Evolutionary conservation across 2,888 invertebrate species (phyloP).

Genomic region (Nebria salina): DNA sequence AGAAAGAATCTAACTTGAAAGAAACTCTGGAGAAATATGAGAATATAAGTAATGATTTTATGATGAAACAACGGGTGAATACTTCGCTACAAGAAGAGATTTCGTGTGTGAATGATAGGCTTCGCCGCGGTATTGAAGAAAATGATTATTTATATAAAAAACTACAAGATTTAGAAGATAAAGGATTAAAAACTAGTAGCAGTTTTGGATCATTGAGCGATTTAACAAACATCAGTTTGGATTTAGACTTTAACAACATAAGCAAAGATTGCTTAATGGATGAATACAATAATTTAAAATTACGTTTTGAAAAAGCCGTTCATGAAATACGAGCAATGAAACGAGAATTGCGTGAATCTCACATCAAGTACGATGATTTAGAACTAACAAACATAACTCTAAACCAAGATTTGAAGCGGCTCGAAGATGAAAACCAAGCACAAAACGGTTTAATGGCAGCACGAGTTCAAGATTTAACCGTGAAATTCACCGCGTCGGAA

Average conservation of each 20-base stretch:
- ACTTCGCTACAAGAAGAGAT: conserved; percentile 75
- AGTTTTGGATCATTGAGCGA: conserved; percentile 83
- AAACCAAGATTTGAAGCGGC: conserved; percentile 74
- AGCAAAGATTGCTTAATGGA: conserved; percentile 82
- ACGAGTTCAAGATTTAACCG: conserved; percentile 84
- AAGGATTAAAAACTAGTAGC: conserved; percentile 62
- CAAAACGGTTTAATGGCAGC: conserved; percentile 84
- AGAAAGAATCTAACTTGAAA: conserved; percentile 74
- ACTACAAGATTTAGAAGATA: conserved; percentile 77
- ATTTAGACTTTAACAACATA: conserved; percentile 76
- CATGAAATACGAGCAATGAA: conserved; percentile 86
- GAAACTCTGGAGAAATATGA: conserved; percentile 75
- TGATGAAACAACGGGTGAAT: conserved; percentile 72
- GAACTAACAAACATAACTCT: conserved; percentile 82
- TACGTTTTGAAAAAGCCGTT: conserved; percentile 83
- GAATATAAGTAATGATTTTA: conserved; percentile 72
- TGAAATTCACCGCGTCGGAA: conserved; percentile 82
- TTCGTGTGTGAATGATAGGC: conserved; percentile 71
- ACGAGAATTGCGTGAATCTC: conserved; percentile 80
- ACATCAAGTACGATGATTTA: conserved; percentile 80
- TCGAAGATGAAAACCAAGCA: conserved; percentile 72
- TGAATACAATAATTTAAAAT: conserved; percentile 80
- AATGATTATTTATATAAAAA: conserved; percentile 78
- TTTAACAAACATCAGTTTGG: conserved; percentile 80
- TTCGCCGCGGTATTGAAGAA: conserved; percentile 78